These are phyloP conservation scores for mouse (Mus musculus) DNA, from an alignment of 2,113 vertebrate genomes.

Conservation along the genomic window DNA sequence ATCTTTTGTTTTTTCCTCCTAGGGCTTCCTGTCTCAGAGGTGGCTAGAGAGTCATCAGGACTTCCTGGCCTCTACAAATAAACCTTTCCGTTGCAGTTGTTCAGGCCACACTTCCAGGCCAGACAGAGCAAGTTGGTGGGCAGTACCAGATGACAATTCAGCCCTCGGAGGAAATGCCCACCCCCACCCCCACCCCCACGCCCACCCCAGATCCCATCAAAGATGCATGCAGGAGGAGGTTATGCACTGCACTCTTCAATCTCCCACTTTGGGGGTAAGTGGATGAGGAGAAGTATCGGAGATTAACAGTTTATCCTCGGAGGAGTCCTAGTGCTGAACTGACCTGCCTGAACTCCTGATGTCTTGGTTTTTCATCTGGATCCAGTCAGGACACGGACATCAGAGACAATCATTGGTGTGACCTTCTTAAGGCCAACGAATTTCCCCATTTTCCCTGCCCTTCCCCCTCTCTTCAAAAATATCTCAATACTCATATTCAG, in stretches of 20 bases:
- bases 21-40: slow-evolving; percentile 75
- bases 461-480: no score
- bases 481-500: no score
- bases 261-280: neutral
- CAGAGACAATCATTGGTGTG: no score
- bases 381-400: no score
- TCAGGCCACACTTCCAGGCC: slow-evolving; percentile 22
- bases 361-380: no score
- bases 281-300: neutral
- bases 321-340: neutral
- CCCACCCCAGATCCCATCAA: neutral
- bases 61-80: slow-evolving; percentile 71
- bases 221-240: neutral
- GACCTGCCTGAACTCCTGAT: no score
- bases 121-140: neutral
- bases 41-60: slow-evolving; percentile 62
- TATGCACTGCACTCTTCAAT: neutral
- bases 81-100: slow-evolving; percentile 70
- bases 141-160: neutral
- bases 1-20: slow-evolving; percentile 79
- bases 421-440: no score
- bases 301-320: neutral
- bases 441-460: no score
- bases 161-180: neutral
- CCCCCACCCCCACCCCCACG: neutral